A percentile compares a stretch with the other conserved stretches of the same genome.
phyloP scores from a whole-genome alignment of 2,113 vertebrate species.

The Platichthys flesus region DNA sequence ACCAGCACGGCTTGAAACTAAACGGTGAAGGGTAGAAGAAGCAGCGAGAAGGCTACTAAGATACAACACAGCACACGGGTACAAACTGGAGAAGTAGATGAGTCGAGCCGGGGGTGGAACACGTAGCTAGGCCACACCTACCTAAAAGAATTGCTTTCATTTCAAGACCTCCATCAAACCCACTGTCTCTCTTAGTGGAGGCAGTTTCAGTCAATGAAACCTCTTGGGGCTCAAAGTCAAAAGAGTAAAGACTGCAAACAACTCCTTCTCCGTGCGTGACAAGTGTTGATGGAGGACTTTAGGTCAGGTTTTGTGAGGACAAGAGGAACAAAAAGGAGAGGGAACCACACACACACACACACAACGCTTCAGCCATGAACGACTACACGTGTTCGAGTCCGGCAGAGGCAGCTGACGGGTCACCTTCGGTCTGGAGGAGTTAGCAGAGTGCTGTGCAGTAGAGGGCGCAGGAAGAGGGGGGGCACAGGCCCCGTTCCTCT shows the following conservation, averaged over 20 bases:
- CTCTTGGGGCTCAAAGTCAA: no score
- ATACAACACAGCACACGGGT: not conserved
- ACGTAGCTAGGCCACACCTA: not conserved
- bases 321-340: not conserved
- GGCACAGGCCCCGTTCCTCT: constrained; percentile 66
- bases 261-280: no score
- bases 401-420: constrained; percentile 48
- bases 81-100: not conserved
- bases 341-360: constrained; percentile 4
- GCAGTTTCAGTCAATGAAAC: no score
- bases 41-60: not conserved
- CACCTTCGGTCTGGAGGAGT: constrained; percentile 75
- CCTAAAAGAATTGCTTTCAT: no score
- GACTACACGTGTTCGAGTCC: constrained; percentile 28
- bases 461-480: constrained; percentile 32
- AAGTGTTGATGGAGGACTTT: no score
- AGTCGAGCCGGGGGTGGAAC: not conserved
- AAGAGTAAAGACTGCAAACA: no score
- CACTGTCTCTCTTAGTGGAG: no score
- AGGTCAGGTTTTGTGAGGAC: not conserved
- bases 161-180: no score
- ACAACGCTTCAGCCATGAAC: not conserved
- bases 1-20: not conserved
- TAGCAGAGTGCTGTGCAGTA: constrained; percentile 55
- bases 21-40: not conserved